Conservation (phyloP, 1,140 invertebrate genomes). For the Drosophila punjabiensis region DNA sequence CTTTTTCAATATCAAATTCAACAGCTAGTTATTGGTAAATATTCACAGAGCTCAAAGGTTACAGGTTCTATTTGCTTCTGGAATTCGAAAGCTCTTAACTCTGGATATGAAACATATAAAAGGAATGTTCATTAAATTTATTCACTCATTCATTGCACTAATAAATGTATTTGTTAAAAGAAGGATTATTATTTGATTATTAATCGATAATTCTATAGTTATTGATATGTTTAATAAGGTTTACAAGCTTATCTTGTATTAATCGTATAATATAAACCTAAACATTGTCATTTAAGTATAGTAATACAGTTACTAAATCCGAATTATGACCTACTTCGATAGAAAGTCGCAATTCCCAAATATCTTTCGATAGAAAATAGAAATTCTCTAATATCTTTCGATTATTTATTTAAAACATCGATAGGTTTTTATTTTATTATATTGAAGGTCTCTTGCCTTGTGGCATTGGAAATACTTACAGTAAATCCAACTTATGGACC, state of each 20-base stretch:
- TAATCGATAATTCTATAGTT: not conserved
- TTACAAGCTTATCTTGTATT: too few species aligned
- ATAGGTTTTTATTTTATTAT: not conserved
- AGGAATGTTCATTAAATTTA: too few species aligned
- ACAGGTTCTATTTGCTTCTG: not conserved
- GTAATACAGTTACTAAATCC: not conserved
- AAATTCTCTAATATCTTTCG: not conserved
- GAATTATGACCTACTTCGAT: not conserved
- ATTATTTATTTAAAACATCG: too few species aligned
- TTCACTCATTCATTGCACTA: not conserved
- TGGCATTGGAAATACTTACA: not conserved
- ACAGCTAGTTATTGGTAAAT: not conserved
- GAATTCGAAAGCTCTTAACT: not conserved
- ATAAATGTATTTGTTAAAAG: not conserved
- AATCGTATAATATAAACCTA: too few species aligned
- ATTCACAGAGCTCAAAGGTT: not conserved
- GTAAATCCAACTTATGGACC: conserved; percentile 31
- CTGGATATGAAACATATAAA: too few species aligned
- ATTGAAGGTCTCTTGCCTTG: too few species aligned
- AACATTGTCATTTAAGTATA: too few species aligned
- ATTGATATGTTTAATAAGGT: too few species aligned
- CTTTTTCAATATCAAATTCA: not conserved
- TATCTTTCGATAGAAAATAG: not conserved
- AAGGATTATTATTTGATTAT: not conserved
- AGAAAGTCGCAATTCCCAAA: not conserved